Percentiles rank a stretch among this genome's conserved stretches.
Conservation (phyloP, 64 coral and sea anemone genomes). For the Pocillopora damicornis region DNA sequence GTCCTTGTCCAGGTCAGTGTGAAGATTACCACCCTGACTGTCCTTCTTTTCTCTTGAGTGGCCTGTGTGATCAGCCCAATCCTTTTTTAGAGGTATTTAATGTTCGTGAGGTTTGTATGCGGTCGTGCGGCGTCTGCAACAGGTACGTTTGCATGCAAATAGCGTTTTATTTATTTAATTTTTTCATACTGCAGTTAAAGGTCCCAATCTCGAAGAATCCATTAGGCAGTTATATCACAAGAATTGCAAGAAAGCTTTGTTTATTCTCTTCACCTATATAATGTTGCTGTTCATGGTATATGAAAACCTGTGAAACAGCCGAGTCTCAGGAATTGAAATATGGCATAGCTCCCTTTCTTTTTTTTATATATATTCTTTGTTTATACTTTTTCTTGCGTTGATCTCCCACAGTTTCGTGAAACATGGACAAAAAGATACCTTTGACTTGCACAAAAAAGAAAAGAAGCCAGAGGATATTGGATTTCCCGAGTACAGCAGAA, state of each 20-base stretch:
- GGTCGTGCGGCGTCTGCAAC: conserved; percentile 48
- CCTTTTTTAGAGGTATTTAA: conserved; percentile 19
- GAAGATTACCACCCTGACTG: conserved; percentile 45
- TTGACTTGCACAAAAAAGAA: background rate
- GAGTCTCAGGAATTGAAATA: too few species aligned
- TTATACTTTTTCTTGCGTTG: background rate
- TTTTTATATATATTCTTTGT: background rate
- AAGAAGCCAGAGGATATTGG: conserved; percentile 13
- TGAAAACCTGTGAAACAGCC: too few species aligned
- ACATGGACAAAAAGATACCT: background rate
- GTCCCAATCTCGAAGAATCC: too few species aligned
- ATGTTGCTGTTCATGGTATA: too few species aligned
- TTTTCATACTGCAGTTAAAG: too few species aligned
- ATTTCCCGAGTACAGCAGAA: conserved; percentile 29
- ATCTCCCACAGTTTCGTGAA: background rate
- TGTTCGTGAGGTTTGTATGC: conserved; percentile 28
- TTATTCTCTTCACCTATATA: too few species aligned
- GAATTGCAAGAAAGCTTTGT: too few species aligned
- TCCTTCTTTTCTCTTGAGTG: conserved; percentile 1
- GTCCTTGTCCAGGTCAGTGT: conserved; percentile 29
- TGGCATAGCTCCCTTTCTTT: too few species aligned
- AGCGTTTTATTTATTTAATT: too few species aligned
- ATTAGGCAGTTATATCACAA: too few species aligned
- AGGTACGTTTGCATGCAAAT: conserved; percentile 13
- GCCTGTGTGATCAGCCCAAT: conserved; percentile 31